Percentiles rank a stretch among this genome's conserved stretches.
Conservation (phyloP, 2,888 invertebrate species). For the Meliscaeva auricollis region DNA sequence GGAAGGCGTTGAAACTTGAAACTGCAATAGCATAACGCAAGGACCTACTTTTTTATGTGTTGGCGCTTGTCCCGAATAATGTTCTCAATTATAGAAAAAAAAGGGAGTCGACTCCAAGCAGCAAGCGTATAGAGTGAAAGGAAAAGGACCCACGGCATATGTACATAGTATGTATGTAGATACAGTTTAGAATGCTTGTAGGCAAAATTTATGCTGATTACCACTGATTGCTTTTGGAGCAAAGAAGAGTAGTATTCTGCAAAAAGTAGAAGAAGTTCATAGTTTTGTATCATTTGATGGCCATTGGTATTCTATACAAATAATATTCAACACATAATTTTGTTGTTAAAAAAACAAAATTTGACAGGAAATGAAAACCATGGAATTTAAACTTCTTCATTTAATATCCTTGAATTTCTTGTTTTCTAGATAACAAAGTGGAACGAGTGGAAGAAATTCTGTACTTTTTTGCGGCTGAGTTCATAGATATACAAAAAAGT, state of each 20-base stretch:
- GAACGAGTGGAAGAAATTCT: neutral
- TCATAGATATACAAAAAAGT: slow-evolving; percentile 40
- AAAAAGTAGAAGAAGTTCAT: slow-evolving; percentile 5
- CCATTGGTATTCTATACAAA: slow-evolving; percentile 11
- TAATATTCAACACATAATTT: slow-evolving; percentile 44
- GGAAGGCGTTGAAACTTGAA: slow-evolving; percentile 64
- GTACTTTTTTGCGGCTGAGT: neutral
- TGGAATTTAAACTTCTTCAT: slow-evolving; percentile 26
- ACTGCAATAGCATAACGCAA: slow-evolving; percentile 64
- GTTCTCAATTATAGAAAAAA: slow-evolving; percentile 63
- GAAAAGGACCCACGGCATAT: slow-evolving; percentile 31
- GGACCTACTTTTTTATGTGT: slow-evolving; percentile 48
- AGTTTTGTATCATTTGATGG: slow-evolving; percentile 49
- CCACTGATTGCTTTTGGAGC: slow-evolving; percentile 63
- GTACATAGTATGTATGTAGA: neutral
- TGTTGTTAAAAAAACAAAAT: neutral
- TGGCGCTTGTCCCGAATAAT: slow-evolving; percentile 73
- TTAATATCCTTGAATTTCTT: slow-evolving; percentile 24
- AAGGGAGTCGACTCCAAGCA: slow-evolving; percentile 26
- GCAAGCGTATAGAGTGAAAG: slow-evolving; percentile 2
- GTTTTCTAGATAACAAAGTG: slow-evolving; percentile 40
- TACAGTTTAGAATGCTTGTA: slow-evolving; percentile 21
- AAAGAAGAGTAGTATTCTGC: slow-evolving; percentile 32
- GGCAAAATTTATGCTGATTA: slow-evolving; percentile 69
- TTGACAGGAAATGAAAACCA: neutral